A percentile compares a stretch with the other conserved stretches of the same genome.
Evolutionary conservation across 2,888 invertebrate genomes (phyloP).

Genomic region (Xylota sylvarum): DNA sequence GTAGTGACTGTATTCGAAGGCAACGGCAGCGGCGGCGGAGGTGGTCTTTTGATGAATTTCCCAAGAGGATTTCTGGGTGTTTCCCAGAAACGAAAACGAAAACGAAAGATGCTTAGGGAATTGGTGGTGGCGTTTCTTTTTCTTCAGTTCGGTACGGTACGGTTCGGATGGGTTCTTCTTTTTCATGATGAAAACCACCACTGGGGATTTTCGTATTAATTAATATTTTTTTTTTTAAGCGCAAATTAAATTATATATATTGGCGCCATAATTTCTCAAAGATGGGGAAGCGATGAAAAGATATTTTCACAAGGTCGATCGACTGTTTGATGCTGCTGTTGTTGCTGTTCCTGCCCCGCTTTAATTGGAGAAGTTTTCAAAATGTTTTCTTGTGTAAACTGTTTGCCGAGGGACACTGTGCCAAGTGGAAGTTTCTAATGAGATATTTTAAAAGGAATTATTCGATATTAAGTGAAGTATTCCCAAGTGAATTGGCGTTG

Average conservation of each 20-base stretch:
- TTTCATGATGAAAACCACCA: slow-evolving; percentile 11
- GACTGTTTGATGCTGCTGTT: slow-evolving; percentile 9
- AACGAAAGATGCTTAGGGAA: slow-evolving; percentile 10
- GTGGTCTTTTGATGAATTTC: slow-evolving; percentile 45
- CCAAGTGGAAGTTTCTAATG: slow-evolving; percentile 10
- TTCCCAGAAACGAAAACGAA: slow-evolving; percentile 23
- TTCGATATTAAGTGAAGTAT: neutral
- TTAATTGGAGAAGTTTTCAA: slow-evolving; percentile 33
- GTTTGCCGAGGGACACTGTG: slow-evolving; percentile 2
- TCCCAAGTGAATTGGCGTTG: neutral
- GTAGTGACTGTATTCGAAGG: neutral
- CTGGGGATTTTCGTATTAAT: slow-evolving; percentile 36
- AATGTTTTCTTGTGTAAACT: slow-evolving; percentile 2
- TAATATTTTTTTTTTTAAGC: slow-evolving; percentile 31
- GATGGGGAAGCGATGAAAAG: slow-evolving; percentile 7
- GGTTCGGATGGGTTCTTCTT: neutral
- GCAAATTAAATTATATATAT: slow-evolving; percentile 48
- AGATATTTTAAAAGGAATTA: slow-evolving; percentile 5
- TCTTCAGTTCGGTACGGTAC: neutral
- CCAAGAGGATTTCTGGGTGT: slow-evolving; percentile 39
- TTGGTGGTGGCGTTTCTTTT: slow-evolving; percentile 16
- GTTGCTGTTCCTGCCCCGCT: neutral
- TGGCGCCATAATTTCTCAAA: slow-evolving; percentile 22
- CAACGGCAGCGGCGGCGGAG: neutral
- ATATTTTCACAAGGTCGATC: slow-evolving; percentile 20